Conservation (phyloP, 2,797 vertebrate species). For the Myiotriccus ornatus region DNA sequence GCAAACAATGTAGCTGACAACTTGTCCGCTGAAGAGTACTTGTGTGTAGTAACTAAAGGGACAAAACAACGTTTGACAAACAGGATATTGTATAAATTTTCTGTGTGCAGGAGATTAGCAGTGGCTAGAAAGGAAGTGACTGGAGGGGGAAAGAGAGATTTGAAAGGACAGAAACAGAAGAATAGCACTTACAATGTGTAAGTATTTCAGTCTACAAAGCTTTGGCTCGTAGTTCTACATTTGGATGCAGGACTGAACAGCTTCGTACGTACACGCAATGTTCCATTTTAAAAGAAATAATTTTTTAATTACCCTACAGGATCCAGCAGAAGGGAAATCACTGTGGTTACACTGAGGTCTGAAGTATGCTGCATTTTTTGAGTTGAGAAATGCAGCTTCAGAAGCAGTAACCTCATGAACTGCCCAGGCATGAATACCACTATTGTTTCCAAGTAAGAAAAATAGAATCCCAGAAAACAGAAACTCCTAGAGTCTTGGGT, state of each 20-base stretch:
- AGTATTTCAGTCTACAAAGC: not conserved
- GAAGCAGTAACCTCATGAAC: not conserved
- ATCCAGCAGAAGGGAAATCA: not conserved
- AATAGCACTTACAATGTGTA: not conserved
- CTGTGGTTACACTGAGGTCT: not conserved
- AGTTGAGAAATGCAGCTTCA: not conserved
- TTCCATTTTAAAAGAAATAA: not conserved
- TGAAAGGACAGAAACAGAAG: not conserved
- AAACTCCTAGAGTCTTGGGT: not conserved
- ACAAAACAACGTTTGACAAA: not conserved
- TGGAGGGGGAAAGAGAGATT: not conserved
- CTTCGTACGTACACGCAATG: rapidly evolving
- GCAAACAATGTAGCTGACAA: not conserved
- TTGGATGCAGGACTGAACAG: not conserved
- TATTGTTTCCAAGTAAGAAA: constrained; percentile 30
- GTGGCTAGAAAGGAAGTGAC: not conserved
- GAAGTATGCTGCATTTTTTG: not conserved
- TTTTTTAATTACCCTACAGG: not conserved
- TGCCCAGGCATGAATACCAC: not conserved
- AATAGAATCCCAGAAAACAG: not conserved
- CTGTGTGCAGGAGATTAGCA: not conserved
- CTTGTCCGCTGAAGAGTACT: not conserved
- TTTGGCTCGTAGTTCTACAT: not conserved
- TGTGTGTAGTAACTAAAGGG: not conserved
- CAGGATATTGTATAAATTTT: constrained; percentile 25